Percentiles rank a stretch among this genome's conserved stretches.
These are phyloP conservation scores for Dermochelys coriacea DNA, from an alignment of 2,797 vertebrate species.

Conservation along the genomic window DNA sequence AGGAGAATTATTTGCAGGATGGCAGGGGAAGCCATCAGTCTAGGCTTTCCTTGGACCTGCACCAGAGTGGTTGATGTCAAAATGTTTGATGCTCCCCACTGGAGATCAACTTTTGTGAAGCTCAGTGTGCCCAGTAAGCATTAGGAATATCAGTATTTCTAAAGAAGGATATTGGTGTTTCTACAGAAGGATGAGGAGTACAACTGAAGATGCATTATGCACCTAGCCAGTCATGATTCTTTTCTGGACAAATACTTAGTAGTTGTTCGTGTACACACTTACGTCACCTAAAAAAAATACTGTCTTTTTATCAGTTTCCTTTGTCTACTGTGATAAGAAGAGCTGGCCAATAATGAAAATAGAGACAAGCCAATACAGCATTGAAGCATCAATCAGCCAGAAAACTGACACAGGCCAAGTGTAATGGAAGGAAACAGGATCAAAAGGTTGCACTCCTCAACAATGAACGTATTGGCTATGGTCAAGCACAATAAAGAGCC, in stretches of 20 bases:
- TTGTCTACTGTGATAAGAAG: not conserved
- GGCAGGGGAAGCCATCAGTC: not conserved
- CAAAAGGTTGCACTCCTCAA: not conserved
- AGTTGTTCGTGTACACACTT: not conserved
- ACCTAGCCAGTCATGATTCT: not conserved
- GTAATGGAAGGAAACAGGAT: not conserved
- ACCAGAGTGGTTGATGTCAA: not conserved
- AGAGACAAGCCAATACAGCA: not conserved
- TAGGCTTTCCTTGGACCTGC: not conserved
- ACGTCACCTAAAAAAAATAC: not conserved
- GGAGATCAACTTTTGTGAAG: not conserved
- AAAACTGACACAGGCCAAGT: fast-evolving
- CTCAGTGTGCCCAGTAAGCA: not conserved
- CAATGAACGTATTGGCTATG: not conserved
- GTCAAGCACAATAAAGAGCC: not conserved
- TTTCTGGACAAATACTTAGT: not conserved
- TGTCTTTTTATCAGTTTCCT: not conserved
- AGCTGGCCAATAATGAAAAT: not conserved
- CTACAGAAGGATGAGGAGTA: not conserved
- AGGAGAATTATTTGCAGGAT: not conserved
- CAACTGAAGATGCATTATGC: not conserved
- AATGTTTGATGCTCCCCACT: not conserved
- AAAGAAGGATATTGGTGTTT: not conserved
- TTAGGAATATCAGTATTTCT: not conserved
- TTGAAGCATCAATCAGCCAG: not conserved